Percentiles rank a stretch among this genome's conserved stretches.
Evolutionary conservation across 2,888 invertebrate species (phyloP).

Genomic region (Steinernema hermaphroditum): DNA sequence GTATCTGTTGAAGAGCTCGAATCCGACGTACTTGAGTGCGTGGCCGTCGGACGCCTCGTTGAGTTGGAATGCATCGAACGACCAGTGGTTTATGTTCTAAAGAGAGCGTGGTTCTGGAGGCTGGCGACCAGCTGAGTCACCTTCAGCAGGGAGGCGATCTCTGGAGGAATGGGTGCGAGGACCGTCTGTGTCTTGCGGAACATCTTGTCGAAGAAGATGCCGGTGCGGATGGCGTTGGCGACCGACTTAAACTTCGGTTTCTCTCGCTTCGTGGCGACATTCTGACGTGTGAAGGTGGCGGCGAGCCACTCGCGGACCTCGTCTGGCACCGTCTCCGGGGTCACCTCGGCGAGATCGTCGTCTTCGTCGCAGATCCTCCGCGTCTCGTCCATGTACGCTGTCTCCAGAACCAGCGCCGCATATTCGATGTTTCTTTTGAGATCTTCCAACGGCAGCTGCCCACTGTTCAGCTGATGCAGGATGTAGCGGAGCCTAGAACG

Average conservation of each 20-base stretch:
- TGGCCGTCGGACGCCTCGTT: constrained; percentile 83
- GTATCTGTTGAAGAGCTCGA: constrained; percentile 89
- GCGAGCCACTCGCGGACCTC: constrained; percentile 96
- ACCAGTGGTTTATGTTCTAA: constrained; percentile 88
- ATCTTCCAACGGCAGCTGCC: constrained; percentile 84
- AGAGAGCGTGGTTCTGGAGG: constrained; percentile 39
- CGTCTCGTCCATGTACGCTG: constrained; percentile 88
- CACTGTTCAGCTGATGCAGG: constrained; percentile 80
- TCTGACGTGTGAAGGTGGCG: constrained; percentile 87
- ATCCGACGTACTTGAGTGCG: constrained; percentile 87
- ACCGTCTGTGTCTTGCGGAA: constrained; percentile 63
- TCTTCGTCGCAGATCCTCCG: constrained; percentile 75
- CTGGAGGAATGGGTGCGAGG: constrained; percentile 64
- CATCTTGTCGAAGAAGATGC: constrained; percentile 84
- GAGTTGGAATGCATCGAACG: constrained; percentile 87
- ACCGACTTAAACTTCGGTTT: constrained; percentile 81
- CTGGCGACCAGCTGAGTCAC: constrained; percentile 35
- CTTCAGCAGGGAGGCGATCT: constrained; percentile 51
- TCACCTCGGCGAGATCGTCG: constrained; percentile 91
- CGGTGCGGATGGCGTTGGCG: constrained; percentile 91
- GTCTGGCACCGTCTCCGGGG: constrained; percentile 91
- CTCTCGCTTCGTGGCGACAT: constrained; percentile 75
- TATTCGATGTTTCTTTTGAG: constrained; percentile 89
- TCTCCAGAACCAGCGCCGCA: constrained; percentile 87
- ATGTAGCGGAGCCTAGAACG: constrained; percentile 82